These are phyloP conservation scores for Cheilosia impressa DNA, from an alignment of 2,888 invertebrate species.

Conservation along the genomic window DNA sequence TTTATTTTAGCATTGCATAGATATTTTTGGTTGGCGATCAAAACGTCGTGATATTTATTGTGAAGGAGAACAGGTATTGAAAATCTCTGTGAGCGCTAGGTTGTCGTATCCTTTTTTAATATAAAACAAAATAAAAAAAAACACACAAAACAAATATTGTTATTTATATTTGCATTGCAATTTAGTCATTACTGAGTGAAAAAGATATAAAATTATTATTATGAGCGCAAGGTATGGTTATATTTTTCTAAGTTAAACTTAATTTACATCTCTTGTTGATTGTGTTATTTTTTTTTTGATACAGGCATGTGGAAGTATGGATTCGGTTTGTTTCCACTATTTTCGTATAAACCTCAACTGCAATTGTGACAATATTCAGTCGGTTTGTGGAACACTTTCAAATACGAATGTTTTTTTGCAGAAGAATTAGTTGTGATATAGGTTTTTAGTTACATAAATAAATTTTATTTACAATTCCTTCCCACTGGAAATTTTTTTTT, in stretches of 20 bases:
- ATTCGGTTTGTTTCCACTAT: no score
- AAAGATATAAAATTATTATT: slow-evolving; percentile 61
- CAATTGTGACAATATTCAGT: no score
- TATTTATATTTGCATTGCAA: slow-evolving; percentile 55
- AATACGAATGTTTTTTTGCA: background rate
- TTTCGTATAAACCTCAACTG: no score
- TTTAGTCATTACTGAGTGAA: slow-evolving; percentile 56
- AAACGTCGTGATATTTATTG: slow-evolving; percentile 51
- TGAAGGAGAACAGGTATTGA: slow-evolving; percentile 75
- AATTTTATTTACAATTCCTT: no score
- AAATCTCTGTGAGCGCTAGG: slow-evolving; percentile 71
- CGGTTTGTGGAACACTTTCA: background rate
- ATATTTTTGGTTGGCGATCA: slow-evolving; percentile 59
- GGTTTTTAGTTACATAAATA: no score
- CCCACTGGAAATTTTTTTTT: no score
- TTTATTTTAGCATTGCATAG: slow-evolving; percentile 69
- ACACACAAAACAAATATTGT: slow-evolving; percentile 9
- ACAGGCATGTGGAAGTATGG: background rate
- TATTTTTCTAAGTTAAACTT: background rate
- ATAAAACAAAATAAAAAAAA: slow-evolving; percentile 1
- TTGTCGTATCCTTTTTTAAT: slow-evolving; percentile 57
- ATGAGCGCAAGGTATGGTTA: slow-evolving; percentile 55
- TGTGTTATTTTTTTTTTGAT: background rate
- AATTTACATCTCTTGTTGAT: background rate
- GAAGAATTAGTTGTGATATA: no score